Evolutionary conservation across 2,888 invertebrate genomes (phyloP).

Genomic region (Kuschelorhynchus macadamiae): DNA sequence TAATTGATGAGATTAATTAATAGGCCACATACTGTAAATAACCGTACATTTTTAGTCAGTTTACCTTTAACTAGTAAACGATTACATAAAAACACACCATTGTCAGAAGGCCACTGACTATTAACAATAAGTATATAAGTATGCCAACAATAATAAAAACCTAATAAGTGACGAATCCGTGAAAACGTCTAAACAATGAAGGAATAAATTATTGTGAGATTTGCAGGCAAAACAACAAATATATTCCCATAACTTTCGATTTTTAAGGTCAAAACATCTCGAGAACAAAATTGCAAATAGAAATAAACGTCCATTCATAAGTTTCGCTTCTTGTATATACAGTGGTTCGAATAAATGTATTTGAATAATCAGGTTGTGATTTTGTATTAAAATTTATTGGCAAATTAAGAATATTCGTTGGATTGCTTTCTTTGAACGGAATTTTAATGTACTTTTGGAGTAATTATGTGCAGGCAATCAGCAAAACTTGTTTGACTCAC

Average conservation of each 20-base stretch:
- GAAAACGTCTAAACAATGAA: conserved; percentile 8
- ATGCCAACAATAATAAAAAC: conserved; percentile 5
- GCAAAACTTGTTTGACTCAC: no score
- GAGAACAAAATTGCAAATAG: conserved; percentile 9
- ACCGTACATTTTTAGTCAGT: no score
- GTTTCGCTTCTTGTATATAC: no score
- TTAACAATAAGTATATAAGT: neutral
- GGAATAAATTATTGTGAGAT: conserved; percentile 12
- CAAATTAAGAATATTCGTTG: neutral
- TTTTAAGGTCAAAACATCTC: conserved; percentile 38
- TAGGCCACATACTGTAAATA: no score
- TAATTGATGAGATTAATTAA: no score
- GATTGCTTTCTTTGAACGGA: neutral
- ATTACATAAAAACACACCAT: no score
- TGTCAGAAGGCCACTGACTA: no score
- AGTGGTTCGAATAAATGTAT: neutral
- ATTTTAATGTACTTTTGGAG: no score
- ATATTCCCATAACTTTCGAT: conserved; percentile 35
- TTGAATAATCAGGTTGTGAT: neutral
- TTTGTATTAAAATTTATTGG: conserved; percentile 9
- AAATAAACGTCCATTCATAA: neutral
- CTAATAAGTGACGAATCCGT: conserved; percentile 10
- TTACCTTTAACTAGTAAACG: no score
- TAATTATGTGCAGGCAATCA: no score
- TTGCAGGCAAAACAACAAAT: conserved; percentile 12